A percentile compares a stretch with the other conserved stretches of the same genome.
phyloP scores from a whole-genome alignment of 2,888 invertebrate species.

The Cordilura impudica region DNA sequence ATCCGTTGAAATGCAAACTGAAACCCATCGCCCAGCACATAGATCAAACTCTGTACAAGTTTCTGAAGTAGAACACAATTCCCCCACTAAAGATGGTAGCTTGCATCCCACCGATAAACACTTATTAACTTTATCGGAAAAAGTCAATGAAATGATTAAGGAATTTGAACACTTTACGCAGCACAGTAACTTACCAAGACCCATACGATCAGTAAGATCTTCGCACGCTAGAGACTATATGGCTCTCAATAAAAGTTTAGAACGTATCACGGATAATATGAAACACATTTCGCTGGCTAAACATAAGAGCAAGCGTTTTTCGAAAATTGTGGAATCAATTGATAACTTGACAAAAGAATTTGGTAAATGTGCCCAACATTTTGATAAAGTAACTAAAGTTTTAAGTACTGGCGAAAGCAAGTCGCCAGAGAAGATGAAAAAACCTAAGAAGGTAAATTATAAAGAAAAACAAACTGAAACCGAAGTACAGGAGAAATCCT shows the following conservation, averaged over 20 bases:
- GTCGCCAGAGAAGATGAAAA: neutral
- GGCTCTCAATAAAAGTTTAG: conserved; percentile 68
- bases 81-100: conserved; percentile 52
- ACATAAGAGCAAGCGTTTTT: conserved; percentile 66
- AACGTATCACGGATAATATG: conserved; percentile 69
- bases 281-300: conserved; percentile 65
- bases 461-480: conserved; percentile 49
- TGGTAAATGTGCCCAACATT: conserved; percentile 68
- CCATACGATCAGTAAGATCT: conserved; percentile 51
- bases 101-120: conserved; percentile 70
- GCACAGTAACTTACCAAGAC: conserved; percentile 37
- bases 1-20: conserved; percentile 49
- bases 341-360: conserved; percentile 69
- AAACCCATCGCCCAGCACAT: conserved; percentile 1
- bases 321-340: conserved; percentile 66
- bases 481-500: conserved; percentile 65
- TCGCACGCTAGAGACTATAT: conserved; percentile 64
- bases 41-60: conserved; percentile 25
- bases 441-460: neutral
- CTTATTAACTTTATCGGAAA: conserved; percentile 68
- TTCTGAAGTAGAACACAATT: neutral
- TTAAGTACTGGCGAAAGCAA: conserved; percentile 19
- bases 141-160: conserved; percentile 69
- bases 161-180: conserved; percentile 65
- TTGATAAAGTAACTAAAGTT: conserved; percentile 66